These are phyloP conservation scores for Drosophila ananassae DNA, from an alignment of 1,140 invertebrate species.

Conservation along the genomic window DNA sequence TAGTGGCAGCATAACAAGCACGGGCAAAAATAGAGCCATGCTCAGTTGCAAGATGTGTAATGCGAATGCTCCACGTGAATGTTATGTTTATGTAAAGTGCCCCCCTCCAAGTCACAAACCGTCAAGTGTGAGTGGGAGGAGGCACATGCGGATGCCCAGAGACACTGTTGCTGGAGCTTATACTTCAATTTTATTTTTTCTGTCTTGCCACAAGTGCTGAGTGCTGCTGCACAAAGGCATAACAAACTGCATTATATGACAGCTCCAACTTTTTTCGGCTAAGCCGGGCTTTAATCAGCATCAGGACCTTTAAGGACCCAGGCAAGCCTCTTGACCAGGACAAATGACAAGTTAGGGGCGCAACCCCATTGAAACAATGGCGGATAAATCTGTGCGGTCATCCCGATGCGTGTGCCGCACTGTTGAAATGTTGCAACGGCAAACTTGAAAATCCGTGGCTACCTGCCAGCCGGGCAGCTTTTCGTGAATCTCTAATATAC, in stretches of 20 bases:
- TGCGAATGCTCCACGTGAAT: slow-evolving; percentile 78
- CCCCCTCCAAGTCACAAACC: slow-evolving; percentile 39
- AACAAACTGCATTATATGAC: slow-evolving; percentile 21
- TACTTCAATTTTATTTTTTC: background rate
- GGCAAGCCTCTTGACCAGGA: background rate
- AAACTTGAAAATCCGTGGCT: slow-evolving; percentile 47
- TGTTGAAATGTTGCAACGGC: slow-evolving; percentile 31
- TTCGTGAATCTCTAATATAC: slow-evolving; percentile 57
- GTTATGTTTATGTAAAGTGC: slow-evolving; percentile 82
- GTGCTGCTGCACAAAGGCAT: slow-evolving; percentile 32
- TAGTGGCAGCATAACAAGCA: slow-evolving; percentile 74
- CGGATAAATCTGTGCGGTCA: slow-evolving; percentile 25
- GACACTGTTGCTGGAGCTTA: slow-evolving; percentile 62
- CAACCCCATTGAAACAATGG: slow-evolving; percentile 18
- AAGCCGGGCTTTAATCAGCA: slow-evolving; percentile 48
- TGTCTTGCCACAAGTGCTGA: slow-evolving; percentile 47
- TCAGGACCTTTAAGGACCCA: slow-evolving; percentile 47
- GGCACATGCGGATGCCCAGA: background rate
- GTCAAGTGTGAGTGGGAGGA: background rate
- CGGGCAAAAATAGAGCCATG: slow-evolving; percentile 61
- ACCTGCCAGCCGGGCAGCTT: slow-evolving; percentile 11
- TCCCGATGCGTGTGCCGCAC: slow-evolving; percentile 3
- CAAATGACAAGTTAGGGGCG: background rate
- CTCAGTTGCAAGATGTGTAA: slow-evolving; percentile 68
- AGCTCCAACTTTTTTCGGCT: background rate